Evolutionary conservation across 2,113 vertebrate species (phyloP).

Genomic region (Lagopus leucura): DNA sequence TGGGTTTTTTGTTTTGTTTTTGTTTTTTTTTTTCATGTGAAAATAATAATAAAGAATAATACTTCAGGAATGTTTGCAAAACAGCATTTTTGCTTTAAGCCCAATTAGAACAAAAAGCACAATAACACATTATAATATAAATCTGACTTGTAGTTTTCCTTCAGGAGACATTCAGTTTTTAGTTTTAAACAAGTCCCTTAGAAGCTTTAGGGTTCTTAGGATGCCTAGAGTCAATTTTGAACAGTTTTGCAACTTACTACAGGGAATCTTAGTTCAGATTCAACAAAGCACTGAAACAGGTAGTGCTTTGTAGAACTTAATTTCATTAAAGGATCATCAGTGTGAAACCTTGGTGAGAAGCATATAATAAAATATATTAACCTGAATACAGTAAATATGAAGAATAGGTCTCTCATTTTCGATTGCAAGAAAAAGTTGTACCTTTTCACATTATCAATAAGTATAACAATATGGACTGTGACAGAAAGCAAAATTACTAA

Average conservation of each 20-base stretch:
- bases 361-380: constrained; percentile 71
- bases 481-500: background rate
- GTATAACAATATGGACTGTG: background rate
- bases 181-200: constrained; percentile 77
- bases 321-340: constrained; percentile 63
- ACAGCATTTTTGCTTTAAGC: constrained; percentile 64
- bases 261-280: constrained; percentile 80
- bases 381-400: constrained; percentile 6
- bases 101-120: constrained; percentile 69
- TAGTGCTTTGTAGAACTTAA: constrained; percentile 67
- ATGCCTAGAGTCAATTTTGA: constrained; percentile 79
- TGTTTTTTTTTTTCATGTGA: constrained; percentile 20
- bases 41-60: constrained; percentile 51
- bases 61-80: constrained; percentile 32
- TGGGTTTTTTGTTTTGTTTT: constrained; percentile 3
- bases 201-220: constrained; percentile 82
- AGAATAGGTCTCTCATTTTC: background rate
- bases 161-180: constrained; percentile 76
- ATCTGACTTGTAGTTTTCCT: constrained; percentile 77
- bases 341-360: constrained; percentile 45
- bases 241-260: constrained; percentile 75
- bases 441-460: background rate
- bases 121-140: constrained; percentile 71
- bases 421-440: background rate
- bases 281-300: constrained; percentile 74